Evolutionary conservation across 2,888 invertebrate genomes (phyloP).

Genomic region (Drosophila leonis): DNA sequence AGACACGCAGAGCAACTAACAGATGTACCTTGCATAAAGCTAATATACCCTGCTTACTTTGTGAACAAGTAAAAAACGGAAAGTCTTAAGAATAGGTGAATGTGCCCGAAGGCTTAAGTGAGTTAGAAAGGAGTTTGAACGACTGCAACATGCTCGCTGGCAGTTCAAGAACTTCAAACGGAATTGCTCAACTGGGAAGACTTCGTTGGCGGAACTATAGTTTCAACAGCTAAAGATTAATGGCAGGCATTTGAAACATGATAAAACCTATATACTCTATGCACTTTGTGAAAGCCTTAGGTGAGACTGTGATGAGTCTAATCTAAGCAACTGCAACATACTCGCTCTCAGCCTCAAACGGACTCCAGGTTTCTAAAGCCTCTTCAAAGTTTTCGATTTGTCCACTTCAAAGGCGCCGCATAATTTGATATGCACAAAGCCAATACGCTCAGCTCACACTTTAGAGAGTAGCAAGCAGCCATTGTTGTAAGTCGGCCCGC

Average conservation of each 20-base stretch:
- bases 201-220: not conserved
- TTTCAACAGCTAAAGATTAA: too few relatives aligned
- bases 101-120: not conserved
- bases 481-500: slow-evolving; percentile 2
- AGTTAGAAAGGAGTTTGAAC: not conserved
- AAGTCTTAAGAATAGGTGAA: not conserved
- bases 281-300: not conserved
- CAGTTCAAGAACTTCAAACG: not conserved
- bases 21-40: not conserved
- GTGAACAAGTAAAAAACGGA: not conserved
- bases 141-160: not conserved
- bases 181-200: not conserved
- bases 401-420: not conserved
- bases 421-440: not conserved
- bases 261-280: not conserved
- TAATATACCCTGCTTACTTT: not conserved
- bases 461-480: not conserved
- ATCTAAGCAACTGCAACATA: not conserved
- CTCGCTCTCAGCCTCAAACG: not conserved
- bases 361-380: not conserved
- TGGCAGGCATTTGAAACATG: not conserved
- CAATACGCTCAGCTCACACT: slow-evolving; percentile 3
- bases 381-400: not conserved
- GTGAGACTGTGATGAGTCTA: not conserved
- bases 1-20: not conserved